Evolutionary conservation across 2,888 invertebrate genomes (phyloP), one percentile per base, ranked within the genome.

Genomic region (Phragmatobia fuliginosa): DNA sequence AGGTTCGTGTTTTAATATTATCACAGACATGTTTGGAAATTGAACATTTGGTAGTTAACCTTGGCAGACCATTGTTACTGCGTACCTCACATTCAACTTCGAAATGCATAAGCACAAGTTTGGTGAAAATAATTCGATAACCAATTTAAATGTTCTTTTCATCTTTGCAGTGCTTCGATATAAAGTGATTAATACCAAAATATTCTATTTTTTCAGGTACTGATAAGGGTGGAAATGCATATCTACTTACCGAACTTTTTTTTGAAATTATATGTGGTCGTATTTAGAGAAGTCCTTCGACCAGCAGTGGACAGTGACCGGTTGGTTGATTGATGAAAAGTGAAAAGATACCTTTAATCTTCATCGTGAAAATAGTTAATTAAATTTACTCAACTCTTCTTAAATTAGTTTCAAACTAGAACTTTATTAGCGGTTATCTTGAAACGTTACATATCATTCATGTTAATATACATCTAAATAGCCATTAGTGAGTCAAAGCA

Each of bases 401-500:
- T 7, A 61, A 7, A 21, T 41, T 41, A 25, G 5, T 36, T 36
- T n/a, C n/a, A n/a, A 7, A 5, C 16, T 0, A n/a, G 2, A 25
- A 8, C 4, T 16, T 25, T 16, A 16, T 61, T 8, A 28, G 7
- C 0, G 16, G 14, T 38, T 38, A 61, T 61, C 38, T 62, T 62
- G 18, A 41, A 65, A 61, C 25, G 38, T 32, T 36, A 58, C 41
- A 45, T 70, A 41, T n/a, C 63, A 63, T 68, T 45, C 62, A 25
- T 72, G 45, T 32, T 62, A 49, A 72, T 2, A 0, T 56, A 56
- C 16, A 66, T 64, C 63, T 52, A 49, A 71, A 81, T 81, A 81
- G 80, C 76, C 73, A 78, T 78, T 79, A 67, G 70, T 81, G 80
- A 81, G 72, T 80, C 81, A 81, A 77, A 69, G 72, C 67, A 82